Evolutionary conservation across 2,888 invertebrate genomes (phyloP).

Genomic region (Amiota mariae): DNA sequence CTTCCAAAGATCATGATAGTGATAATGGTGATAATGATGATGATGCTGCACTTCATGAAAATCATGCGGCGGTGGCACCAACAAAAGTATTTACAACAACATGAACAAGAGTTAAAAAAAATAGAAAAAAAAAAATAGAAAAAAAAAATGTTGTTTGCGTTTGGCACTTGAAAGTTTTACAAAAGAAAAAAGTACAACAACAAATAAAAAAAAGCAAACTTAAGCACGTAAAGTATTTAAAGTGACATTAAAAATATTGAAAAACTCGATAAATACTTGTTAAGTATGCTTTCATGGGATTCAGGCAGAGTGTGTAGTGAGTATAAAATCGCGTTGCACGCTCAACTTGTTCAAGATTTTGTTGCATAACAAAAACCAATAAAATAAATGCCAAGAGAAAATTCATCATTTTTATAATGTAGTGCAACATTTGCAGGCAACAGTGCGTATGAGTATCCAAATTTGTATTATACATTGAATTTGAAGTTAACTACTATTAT

Average conservation of each 20-base stretch:
- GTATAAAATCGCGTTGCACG: constrained; percentile 5
- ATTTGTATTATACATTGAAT: too few species aligned
- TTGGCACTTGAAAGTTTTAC: constrained; percentile 63
- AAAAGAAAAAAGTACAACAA: constrained; percentile 35
- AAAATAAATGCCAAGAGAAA: neutral
- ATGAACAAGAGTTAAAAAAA: constrained; percentile 26
- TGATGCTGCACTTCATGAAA: constrained; percentile 7
- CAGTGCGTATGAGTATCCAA: too few species aligned
- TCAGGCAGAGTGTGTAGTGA: too few species aligned
- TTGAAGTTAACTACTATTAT: too few species aligned
- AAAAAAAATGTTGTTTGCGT: constrained; percentile 54
- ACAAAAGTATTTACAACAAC: neutral
- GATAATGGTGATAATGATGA: too few species aligned
- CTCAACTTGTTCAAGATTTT: neutral
- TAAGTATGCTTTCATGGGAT: constrained; percentile 49
- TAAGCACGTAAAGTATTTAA: constrained; percentile 67
- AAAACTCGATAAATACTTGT: constrained; percentile 68
- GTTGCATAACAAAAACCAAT: neutral
- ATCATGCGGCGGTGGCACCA: too few species aligned
- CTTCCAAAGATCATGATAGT: too few species aligned
- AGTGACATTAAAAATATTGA: constrained; percentile 69
- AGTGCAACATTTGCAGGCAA: too few species aligned
- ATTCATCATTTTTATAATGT: too few species aligned
- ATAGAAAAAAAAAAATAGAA: constrained; percentile 18
- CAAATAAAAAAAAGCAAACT: constrained; percentile 52